Base-by-base conservation (phyloP, 1,140 invertebrate species). In the Helicorthomorpha holstii region DNA sequence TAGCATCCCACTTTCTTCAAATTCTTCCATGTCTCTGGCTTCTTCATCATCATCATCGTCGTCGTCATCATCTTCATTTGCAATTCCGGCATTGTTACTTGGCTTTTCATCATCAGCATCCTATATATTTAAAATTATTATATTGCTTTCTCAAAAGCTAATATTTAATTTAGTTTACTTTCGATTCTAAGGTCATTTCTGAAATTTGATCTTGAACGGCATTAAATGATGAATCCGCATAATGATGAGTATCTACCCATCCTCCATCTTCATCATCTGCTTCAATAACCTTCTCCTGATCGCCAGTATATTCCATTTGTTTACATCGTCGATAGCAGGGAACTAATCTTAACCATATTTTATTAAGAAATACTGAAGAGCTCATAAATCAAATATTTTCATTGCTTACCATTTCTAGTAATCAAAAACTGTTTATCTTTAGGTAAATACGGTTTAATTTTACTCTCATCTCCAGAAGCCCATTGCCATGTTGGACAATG, bases 401-500 rank as follows among this genome's bases (percentile, higher is more conserved):
- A 38, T 41, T 34, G 56, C 53, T 56, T 63, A 67, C 74, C 75
- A 80, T 96, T 97, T 58, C 83, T 80, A 3, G 95, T 98, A 21
- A 98, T 82, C 38, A 99, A 76, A 71, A 95, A 98, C 67, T 99
- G 96, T 72, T 98, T 98, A 59, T 95, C 85, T 62, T 80, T 77
- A 10, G 92, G 92, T 52, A 97, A 74, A 71, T 96, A 96, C 2
- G 82, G 69, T 64, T 92, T 85, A 14, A 78, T 70, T 70, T 84
- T 85, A 7, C 79, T 72, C 61, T 91, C 83, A 65, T 97, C 91
- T 0, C 90, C 91, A 21, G 78, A 75, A 2, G 87, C 81, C 96
- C 96, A 99, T 62, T 95, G 87, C 96, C 96, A 99, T 1, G 95
- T 98, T 0, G 96, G 95, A 69, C 94, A 99, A 67, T 98, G 94